Conservation (phyloP, 1,140 invertebrate genomes). For the Brachionus sp. region DNA sequence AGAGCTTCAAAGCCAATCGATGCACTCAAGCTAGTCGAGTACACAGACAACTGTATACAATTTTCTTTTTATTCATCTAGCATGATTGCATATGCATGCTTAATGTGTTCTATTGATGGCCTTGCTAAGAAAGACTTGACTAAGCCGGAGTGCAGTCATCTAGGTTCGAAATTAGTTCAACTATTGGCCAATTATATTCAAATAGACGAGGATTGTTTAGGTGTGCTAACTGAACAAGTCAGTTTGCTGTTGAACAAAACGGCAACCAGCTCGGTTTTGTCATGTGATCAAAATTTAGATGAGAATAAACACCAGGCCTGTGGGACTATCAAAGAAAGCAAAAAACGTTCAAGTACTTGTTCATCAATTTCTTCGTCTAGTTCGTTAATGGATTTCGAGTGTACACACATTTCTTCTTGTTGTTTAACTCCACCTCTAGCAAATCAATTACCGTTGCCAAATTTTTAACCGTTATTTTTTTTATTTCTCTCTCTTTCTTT, state of each 20-base stretch:
- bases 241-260: background rate
- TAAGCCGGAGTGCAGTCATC: background rate
- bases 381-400: background rate
- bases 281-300: background rate
- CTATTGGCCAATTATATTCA: background rate
- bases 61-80: conserved; percentile 80
- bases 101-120: background rate
- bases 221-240: background rate
- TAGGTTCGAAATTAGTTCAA: background rate
- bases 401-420: background rate
- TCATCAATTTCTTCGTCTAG: background rate
- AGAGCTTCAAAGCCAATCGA: conserved; percentile 74
- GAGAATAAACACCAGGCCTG: background rate
- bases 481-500: background rate
- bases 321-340: background rate
- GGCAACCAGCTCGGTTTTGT: background rate
- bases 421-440: background rate
- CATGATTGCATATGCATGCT: conserved; percentile 69
- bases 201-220: background rate
- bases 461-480: conserved; percentile 6
- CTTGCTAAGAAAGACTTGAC: background rate
- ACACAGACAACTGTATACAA: conserved; percentile 80
- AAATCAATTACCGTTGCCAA: conserved; percentile 1
- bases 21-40: conserved; percentile 76
- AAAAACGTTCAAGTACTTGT: background rate